These are phyloP conservation scores for Apodemus speciosus DNA, from an alignment of 2,113 vertebrate genomes.

Conservation along the genomic window DNA sequence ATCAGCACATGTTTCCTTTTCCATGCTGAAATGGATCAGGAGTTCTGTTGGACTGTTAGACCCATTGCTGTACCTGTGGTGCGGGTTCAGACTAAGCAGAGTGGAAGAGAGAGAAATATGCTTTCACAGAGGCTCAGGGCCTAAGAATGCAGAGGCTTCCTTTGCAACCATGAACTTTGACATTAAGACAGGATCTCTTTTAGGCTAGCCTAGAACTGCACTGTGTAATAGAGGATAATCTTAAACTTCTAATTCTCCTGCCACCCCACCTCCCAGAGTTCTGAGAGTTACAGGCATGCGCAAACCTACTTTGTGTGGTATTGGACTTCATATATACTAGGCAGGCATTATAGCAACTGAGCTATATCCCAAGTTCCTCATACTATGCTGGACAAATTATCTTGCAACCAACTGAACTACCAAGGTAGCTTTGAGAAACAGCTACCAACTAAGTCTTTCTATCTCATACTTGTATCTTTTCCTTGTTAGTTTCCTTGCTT, in stretches of 20 bases:
- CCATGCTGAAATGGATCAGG: background rate
- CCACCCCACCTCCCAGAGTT: background rate
- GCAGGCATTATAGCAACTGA: background rate
- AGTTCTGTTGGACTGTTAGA: background rate
- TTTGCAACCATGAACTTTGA: background rate
- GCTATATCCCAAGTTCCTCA: background rate
- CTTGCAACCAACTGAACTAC: background rate
- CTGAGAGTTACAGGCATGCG: background rate
- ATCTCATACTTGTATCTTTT: background rate
- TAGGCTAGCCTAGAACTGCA: background rate
- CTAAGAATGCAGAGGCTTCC: background rate
- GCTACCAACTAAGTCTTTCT: background rate
- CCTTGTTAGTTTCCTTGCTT: background rate
- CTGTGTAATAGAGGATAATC: background rate
- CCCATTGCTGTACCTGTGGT: background rate
- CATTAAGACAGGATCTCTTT: background rate
- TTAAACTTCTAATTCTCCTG: background rate
- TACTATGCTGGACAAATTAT: background rate
- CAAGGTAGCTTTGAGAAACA: background rate
- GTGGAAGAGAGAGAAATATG: background rate
- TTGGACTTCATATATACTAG: background rate
- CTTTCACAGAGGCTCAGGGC: background rate
- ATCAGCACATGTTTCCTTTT: background rate
- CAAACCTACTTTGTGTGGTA: background rate
- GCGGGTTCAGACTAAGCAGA: background rate